These are phyloP conservation scores for Pogoniulus pusillus DNA, from an alignment of 2,797 vertebrate genomes.

Conservation along the genomic window DNA sequence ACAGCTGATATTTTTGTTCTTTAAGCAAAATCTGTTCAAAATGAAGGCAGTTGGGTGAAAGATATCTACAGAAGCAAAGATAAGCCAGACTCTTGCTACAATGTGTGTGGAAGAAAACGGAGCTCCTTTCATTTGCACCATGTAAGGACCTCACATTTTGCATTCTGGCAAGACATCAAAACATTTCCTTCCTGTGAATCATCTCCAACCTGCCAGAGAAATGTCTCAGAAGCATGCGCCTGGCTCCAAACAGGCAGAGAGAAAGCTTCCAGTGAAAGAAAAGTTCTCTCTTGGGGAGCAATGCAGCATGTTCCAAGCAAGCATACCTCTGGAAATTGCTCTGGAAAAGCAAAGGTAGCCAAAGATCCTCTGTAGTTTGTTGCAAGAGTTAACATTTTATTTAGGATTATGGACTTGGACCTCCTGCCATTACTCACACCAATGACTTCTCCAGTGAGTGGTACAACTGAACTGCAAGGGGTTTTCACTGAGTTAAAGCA, in stretches of 20 bases:
- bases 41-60: neutral
- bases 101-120: neutral
- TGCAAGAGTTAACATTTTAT: constrained; percentile 49
- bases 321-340: neutral
- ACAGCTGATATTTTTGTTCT: neutral
- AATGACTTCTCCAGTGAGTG: constrained; percentile 22
- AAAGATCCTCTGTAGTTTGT: neutral
- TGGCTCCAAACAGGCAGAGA: neutral
- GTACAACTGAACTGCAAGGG: neutral
- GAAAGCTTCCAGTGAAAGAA: neutral
- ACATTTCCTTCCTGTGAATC: neutral
- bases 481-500: neutral
- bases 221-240: neutral
- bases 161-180: constrained; percentile 25
- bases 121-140: neutral
- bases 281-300: neutral
- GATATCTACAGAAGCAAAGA: constrained; percentile 3
- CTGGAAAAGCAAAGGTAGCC: neutral
- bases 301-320: neutral
- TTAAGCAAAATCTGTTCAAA: neutral
- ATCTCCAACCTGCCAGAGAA: neutral
- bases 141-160: neutral
- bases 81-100: neutral
- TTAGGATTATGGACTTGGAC: constrained; percentile 48
- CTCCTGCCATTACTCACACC: constrained; percentile 10